phyloP scores from a whole-genome alignment of 2,797 vertebrate genomes.

The Alcedo quadribrachys region DNA sequence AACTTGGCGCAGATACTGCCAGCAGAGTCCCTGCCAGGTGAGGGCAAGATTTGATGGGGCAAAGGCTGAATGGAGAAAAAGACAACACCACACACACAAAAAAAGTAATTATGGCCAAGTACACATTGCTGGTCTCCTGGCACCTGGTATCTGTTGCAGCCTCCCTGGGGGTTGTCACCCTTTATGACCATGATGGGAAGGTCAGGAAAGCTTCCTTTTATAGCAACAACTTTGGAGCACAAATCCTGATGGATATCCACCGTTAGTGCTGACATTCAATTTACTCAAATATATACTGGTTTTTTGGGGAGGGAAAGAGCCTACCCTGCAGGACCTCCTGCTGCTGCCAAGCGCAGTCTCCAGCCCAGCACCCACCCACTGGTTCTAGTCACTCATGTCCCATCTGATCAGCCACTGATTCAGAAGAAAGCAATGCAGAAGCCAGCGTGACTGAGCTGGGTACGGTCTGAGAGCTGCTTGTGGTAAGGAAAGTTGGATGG shows the following conservation, averaged over 20 bases:
- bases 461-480: accelerated
- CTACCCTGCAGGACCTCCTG: background rate
- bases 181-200: background rate
- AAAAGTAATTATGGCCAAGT: background rate
- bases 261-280: background rate
- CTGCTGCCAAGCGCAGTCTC: background rate
- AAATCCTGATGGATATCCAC: background rate
- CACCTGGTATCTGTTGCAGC: background rate
- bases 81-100: no score
- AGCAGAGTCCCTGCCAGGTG: background rate
- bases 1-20: background rate
- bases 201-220: background rate
- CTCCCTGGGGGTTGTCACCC: background rate
- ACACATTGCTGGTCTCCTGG: background rate
- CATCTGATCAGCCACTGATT: background rate
- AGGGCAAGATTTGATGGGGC: background rate
- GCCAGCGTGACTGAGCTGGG: accelerated
- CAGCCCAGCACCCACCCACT: background rate
- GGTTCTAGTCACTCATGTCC: background rate
- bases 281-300: background rate
- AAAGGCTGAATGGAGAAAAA: background rate
- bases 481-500: background rate
- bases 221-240: background rate
- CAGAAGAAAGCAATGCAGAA: background rate
- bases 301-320: background rate